Evolutionary conservation across 2,888 invertebrate genomes (phyloP), one percentile per base, ranked within the genome.

Genomic region (Mythimna albipuncta): DNA sequence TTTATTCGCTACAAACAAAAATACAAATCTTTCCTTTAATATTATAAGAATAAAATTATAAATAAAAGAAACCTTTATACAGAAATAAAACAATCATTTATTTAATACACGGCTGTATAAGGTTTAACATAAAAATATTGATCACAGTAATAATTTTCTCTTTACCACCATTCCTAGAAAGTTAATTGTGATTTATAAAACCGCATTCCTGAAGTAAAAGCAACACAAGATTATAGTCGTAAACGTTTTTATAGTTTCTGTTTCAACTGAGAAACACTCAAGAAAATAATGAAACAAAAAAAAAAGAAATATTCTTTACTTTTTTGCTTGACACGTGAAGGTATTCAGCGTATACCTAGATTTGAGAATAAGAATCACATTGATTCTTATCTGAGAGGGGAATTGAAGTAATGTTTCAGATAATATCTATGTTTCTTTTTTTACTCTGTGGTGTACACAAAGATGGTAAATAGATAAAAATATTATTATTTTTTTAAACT

Each of bases 251-350:
- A 44, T 57, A 58, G 69, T 54, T 57, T 70, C 13, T 50, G 54
- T 64, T 57, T 61, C 13, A 32, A 57, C 69, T 44, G 52, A 63
- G 70, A 75, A 68, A 69, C 61, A 57, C 62, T 72, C 13, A 13
- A 65, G 13, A 6, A 38, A 38, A 19, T 3, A 9, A 41, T 10
- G 13, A 61, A 59, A 38, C 3, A 61, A 44, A 35, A 11, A 35
- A 11, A 47, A 16, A 47, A 16, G 47, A 1, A 47, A 47, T 47
- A 47, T 9, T 13, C 16, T 47, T 47, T 47, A 16, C 6, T 13
- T 47, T 47, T 47, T 47, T 47, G 4, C 5, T 47, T 47, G 47
- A 16, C 1, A 5, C 47, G 16, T 41, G 9, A 41, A 41, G 41
- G 44, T 59, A 71, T 71, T 69, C 44, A 69, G 63, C 35, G 19